Percentiles rank a stretch among this genome's conserved stretches.
These are phyloP conservation scores for Cataglyphis cursor DNA, from an alignment of 2,888 invertebrate species.

Conservation along the genomic window DNA sequence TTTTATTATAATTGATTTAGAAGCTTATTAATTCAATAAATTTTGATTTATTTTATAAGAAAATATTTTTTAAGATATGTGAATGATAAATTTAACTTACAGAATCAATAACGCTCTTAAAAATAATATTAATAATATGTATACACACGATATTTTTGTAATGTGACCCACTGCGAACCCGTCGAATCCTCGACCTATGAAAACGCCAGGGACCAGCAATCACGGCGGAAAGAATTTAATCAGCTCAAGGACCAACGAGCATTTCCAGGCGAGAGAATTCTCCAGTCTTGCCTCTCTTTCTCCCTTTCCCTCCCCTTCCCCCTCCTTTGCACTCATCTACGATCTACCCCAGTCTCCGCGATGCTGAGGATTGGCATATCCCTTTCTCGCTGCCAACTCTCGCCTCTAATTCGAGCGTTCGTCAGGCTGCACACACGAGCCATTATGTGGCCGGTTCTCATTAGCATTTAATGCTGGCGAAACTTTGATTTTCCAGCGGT, in stretches of 20 bases:
- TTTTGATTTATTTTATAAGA: background rate
- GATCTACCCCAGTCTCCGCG: constrained; percentile 63
- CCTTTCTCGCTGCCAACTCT: constrained; percentile 70
- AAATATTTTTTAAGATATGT: background rate
- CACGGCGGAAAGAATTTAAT: constrained; percentile 74
- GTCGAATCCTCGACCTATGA: constrained; percentile 59
- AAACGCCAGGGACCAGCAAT: constrained; percentile 59
- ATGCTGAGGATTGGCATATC: constrained; percentile 51
- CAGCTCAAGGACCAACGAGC: constrained; percentile 66
- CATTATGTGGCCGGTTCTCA: constrained; percentile 81
- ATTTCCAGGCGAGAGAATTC: constrained; percentile 67
- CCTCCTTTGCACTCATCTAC: constrained; percentile 65
- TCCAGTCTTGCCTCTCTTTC: constrained; percentile 43
- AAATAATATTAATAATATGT: constrained; percentile 31
- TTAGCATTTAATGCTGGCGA: constrained; percentile 83
- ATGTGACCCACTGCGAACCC: constrained; percentile 22
- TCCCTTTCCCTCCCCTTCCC: background rate
- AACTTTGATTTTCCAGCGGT: constrained; percentile 83
- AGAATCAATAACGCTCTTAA: background rate
- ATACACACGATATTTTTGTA: background rate
- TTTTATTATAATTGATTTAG: background rate
- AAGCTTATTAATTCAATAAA: background rate
- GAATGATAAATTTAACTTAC: background rate
- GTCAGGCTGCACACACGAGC: constrained; percentile 78
- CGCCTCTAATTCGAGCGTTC: constrained; percentile 78